phyloP scores from a whole-genome alignment of 1,140 invertebrate species.

The Orius insidiosus region DNA sequence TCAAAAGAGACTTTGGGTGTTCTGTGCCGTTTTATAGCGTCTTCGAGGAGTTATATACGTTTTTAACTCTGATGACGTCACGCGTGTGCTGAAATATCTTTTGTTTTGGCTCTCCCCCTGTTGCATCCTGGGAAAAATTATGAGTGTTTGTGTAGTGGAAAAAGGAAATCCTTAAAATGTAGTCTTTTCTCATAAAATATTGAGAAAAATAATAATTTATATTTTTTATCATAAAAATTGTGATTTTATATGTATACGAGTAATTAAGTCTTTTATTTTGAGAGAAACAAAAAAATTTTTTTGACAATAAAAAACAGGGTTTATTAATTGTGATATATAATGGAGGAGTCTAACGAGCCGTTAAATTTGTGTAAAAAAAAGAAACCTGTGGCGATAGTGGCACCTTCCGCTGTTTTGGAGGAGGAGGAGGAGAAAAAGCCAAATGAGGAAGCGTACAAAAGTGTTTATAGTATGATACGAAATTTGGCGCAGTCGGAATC shows the following conservation, averaged over 20 bases:
- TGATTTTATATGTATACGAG: slow-evolving; percentile 6
- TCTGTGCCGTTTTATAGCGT: too few relatives aligned
- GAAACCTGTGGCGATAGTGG: slow-evolving; percentile 30
- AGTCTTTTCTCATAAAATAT: too few relatives aligned
- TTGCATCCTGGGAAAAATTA: slow-evolving; percentile 18
- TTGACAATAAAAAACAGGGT: neutral
- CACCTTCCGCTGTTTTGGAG: slow-evolving; percentile 24
- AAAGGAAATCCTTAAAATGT: neutral
- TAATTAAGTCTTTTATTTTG: too few relatives aligned
- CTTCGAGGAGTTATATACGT: too few relatives aligned
- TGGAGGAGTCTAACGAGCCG: slow-evolving; percentile 20
- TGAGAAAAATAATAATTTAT: neutral
- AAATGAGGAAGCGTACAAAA: slow-evolving; percentile 15
- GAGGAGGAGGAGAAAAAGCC: slow-evolving; percentile 17
- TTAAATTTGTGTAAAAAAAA: slow-evolving; percentile 30
- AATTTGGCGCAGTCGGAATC: slow-evolving; percentile 30
- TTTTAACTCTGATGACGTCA: too few relatives aligned
- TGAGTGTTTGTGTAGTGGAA: slow-evolving; percentile 5
- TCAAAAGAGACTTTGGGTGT: too few relatives aligned
- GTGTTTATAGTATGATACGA: slow-evolving; percentile 16
- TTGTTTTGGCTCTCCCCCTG: slow-evolving; percentile 19
- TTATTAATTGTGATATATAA: slow-evolving; percentile 3
- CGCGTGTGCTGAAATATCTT: slow-evolving; percentile 18
- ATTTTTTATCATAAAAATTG: neutral
- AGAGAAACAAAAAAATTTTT: too few relatives aligned